Evolutionary conservation across 2,888 invertebrate species (phyloP).

Genomic region (Spodoptera littoralis): DNA sequence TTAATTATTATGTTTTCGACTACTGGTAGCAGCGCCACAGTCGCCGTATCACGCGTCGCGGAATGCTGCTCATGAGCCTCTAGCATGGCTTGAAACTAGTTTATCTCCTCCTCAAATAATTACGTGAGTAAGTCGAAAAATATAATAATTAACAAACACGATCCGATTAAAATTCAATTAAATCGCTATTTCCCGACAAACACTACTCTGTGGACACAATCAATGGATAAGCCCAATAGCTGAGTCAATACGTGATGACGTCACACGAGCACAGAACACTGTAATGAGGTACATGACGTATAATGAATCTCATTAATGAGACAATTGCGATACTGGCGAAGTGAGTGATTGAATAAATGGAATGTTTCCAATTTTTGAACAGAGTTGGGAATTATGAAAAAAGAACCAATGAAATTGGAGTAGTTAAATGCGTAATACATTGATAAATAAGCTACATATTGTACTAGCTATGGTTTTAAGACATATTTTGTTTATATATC

Average conservation of each 20-base stretch:
- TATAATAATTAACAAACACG: not conserved
- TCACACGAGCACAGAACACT: constrained; percentile 2
- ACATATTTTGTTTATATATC: too few relatives aligned
- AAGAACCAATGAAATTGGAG: too few relatives aligned
- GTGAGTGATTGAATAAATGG: constrained; percentile 9
- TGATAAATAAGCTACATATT: too few relatives aligned
- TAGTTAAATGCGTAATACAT: too few relatives aligned
- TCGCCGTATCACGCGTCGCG: too few relatives aligned
- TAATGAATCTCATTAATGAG: constrained; percentile 31
- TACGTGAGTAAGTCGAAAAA: too few relatives aligned
- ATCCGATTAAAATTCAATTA: constrained; percentile 17
- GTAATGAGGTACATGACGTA: constrained; percentile 23
- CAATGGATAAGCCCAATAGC: constrained; percentile 4
- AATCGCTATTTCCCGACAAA: constrained; percentile 19
- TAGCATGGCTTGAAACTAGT: too few relatives aligned
- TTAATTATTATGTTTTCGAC: too few relatives aligned
- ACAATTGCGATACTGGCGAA: constrained; percentile 17
- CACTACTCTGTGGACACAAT: constrained; percentile 12
- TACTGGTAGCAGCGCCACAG: too few relatives aligned
- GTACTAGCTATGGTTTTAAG: too few relatives aligned
- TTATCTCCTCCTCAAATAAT: too few relatives aligned
- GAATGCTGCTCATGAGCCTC: too few relatives aligned
- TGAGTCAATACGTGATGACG: constrained; percentile 8
- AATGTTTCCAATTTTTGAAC: not conserved
- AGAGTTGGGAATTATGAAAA: not conserved